Evolutionary conservation across 2,888 invertebrate species (phyloP).

Genomic region (Heteromyza rotundicornis): DNA sequence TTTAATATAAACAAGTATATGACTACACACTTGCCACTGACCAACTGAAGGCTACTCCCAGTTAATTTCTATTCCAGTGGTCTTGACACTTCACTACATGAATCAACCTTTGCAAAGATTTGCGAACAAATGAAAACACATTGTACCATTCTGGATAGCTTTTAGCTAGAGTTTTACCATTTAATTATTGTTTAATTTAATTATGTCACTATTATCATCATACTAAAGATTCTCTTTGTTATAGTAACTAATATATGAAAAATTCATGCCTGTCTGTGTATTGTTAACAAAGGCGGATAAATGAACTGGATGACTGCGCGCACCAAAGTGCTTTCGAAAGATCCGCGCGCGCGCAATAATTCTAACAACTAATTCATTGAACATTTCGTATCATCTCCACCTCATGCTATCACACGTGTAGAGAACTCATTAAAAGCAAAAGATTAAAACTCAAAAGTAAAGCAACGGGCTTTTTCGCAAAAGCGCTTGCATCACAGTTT

Average conservation of each 20-base stretch:
- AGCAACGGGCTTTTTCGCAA: conserved; percentile 14
- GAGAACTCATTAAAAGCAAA: conserved; percentile 21
- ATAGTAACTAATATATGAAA: conserved; percentile 26
- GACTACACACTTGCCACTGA: no score
- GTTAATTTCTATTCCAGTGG: no score
- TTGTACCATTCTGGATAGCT: no score
- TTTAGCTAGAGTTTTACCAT: no score
- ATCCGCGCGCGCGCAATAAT: conserved; percentile 10
- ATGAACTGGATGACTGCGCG: conserved; percentile 18
- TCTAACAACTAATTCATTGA: conserved; percentile 6
- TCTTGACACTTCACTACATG: no score
- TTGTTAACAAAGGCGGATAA: conserved; percentile 16
- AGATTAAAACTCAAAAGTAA: conserved; percentile 28
- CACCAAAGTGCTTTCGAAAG: no score
- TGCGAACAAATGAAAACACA: no score
- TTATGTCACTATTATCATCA: conserved; percentile 9
- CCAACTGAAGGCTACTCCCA: no score
- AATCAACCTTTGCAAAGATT: no score
- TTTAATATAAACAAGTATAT: no score
- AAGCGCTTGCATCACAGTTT: conserved; percentile 33
- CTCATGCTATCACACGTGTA: not conserved
- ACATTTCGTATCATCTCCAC: conserved; percentile 1
- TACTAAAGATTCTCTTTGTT: conserved; percentile 25
- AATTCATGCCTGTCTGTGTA: conserved; percentile 11
- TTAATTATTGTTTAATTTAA: no score